A percentile compares a stretch with the other conserved stretches of the same genome.
Evolutionary conservation across 2,113 vertebrate genomes (phyloP).

Genomic region (Pterocles orientalis): DNA sequence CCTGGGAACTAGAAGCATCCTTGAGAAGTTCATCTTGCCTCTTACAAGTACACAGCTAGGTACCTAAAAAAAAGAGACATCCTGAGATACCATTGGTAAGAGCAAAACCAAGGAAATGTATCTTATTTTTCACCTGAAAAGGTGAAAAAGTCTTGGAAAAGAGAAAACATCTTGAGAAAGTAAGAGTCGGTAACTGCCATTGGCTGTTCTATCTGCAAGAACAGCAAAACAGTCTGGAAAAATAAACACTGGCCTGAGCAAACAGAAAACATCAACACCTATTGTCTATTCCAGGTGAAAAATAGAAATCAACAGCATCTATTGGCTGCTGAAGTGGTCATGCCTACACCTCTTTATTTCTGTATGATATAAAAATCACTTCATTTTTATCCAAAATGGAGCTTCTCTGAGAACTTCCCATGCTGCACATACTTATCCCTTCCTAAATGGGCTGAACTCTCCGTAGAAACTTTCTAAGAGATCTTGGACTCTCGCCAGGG

Average conservation of each 20-base stretch:
- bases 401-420: background rate
- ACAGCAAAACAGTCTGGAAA: background rate
- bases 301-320: background rate
- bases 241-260: background rate
- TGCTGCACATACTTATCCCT: background rate
- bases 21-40: background rate
- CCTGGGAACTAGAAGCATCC: background rate
- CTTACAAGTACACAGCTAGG: background rate
- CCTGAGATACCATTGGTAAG: background rate
- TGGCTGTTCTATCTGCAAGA: background rate
- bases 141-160: background rate
- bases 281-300: background rate
- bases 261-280: background rate
- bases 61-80: background rate
- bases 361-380: background rate
- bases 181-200: background rate
- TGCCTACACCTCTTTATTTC: background rate
- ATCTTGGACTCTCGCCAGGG: background rate
- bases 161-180: background rate
- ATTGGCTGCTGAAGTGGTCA: background rate
- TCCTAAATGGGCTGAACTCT: background rate
- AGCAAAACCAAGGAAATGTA: background rate
- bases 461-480: background rate
- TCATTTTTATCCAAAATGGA: background rate
- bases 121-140: no score